Conservation (phyloP, 2,888 invertebrate species). For the Spatulosminthurus flaviceps region DNA sequence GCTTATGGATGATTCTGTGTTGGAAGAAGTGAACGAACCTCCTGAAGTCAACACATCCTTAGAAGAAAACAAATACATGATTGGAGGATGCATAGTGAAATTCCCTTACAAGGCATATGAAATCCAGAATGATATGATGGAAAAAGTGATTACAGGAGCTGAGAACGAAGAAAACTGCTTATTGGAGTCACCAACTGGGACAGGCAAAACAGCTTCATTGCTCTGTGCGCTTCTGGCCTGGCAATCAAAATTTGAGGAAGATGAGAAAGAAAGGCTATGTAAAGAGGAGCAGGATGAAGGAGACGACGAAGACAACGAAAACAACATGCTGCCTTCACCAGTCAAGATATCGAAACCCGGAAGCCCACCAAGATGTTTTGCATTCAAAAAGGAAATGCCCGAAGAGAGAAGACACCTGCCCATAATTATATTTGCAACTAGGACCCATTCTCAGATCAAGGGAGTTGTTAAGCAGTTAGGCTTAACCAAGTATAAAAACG, state of each 20-base stretch:
- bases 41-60: too few species aligned
- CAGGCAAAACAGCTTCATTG: constrained; percentile 60
- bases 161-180: constrained; percentile 53
- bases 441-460: constrained; percentile 58
- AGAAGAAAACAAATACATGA: too few species aligned
- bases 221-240: constrained; percentile 56
- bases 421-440: constrained; percentile 49
- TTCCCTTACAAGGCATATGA: constrained; percentile 59
- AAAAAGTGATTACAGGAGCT: constrained; percentile 51
- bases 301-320: too few species aligned
- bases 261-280: background rate
- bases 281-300: background rate
- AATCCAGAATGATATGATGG: constrained; percentile 59
- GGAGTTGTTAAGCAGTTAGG: constrained; percentile 58
- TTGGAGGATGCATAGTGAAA: constrained; percentile 12
- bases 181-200: constrained; percentile 60
- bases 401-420: too few species aligned
- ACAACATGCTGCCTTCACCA: too few species aligned
- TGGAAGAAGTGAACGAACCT: too few species aligned
- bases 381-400: too few species aligned
- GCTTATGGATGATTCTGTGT: too few species aligned
- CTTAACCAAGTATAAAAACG: constrained; percentile 42
- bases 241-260: constrained; percentile 34
- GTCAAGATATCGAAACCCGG: too few species aligned
- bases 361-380: background rate